A percentile compares a stretch with the other conserved stretches of the same genome.
Conservation (phyloP, 1,140 invertebrate genomes). For the Drosophila albomicans region DNA sequence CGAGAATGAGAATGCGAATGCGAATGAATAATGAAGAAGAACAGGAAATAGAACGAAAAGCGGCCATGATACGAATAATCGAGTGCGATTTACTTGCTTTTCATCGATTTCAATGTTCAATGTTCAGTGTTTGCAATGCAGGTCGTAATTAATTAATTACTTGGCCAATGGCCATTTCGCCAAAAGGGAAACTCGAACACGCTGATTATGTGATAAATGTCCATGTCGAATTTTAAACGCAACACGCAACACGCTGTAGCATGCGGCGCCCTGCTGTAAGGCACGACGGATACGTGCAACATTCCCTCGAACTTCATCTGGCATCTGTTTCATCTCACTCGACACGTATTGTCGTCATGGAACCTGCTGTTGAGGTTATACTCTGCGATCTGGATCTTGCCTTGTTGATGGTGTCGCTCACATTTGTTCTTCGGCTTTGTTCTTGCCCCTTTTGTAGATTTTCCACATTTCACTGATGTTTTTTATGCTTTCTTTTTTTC, state of each 20-base stretch:
- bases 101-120: not conserved
- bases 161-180: slow-evolving; percentile 6
- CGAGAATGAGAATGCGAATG: too few relatives aligned
- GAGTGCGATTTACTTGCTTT: slow-evolving; percentile 31
- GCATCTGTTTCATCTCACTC: slow-evolving; percentile 79
- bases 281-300: not conserved
- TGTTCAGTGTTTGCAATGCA: slow-evolving; percentile 54
- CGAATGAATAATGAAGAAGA: slow-evolving; percentile 1
- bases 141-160: slow-evolving; percentile 32
- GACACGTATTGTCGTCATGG: slow-evolving; percentile 74
- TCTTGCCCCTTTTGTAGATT: slow-evolving; percentile 56
- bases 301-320: slow-evolving; percentile 29
- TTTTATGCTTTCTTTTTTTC: not conserved
- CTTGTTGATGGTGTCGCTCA: slow-evolving; percentile 47
- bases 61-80: not conserved
- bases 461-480: not conserved
- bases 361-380: slow-evolving; percentile 4
- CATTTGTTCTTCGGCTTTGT: slow-evolving; percentile 39
- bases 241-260: not conserved
- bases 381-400: not conserved
- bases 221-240: not conserved
- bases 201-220: slow-evolving; percentile 56
- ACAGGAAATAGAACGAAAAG: slow-evolving; percentile 20
- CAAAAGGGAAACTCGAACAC: slow-evolving; percentile 23
- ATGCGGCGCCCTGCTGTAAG: not conserved